Evolutionary conservation across 1,140 invertebrate species (phyloP).

Genomic region (Spodoptera litura): DNA sequence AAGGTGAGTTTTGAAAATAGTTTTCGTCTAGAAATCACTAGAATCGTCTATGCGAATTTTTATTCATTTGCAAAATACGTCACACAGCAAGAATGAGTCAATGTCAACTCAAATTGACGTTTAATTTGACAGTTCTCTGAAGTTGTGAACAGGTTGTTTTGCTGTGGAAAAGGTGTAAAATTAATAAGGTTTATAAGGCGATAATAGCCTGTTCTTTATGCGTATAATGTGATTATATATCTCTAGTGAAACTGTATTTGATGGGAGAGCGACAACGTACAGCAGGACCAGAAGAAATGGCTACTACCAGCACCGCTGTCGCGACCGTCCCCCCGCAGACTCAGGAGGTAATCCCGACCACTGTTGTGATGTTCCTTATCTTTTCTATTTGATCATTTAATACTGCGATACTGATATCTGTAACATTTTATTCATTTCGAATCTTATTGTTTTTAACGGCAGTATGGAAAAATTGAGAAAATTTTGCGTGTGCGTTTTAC

Average conservation of each 20-base stretch:
- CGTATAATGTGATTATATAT: constrained; percentile 69
- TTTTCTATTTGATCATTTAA: constrained; percentile 69
- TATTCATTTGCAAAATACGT: too few species aligned
- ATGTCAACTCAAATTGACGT: constrained; percentile 9
- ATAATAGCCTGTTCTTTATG: constrained; percentile 19
- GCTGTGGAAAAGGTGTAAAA: constrained; percentile 38
- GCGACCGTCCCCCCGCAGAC: constrained; percentile 73
- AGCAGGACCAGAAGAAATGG: constrained; percentile 73
- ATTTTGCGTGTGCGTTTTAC: constrained; percentile 42
- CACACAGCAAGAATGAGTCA: background rate
- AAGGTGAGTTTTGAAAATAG: too few species aligned
- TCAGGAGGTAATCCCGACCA: constrained; percentile 71
- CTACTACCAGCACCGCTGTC: constrained; percentile 78
- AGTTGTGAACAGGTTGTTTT: constrained; percentile 21
- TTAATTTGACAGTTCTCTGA: constrained; percentile 25
- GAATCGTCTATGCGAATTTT: too few species aligned
- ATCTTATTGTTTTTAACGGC: constrained; percentile 40
- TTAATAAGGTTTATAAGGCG: constrained; percentile 5
- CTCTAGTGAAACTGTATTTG: constrained; percentile 51
- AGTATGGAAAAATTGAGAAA: constrained; percentile 35
- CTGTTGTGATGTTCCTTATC: constrained; percentile 63
- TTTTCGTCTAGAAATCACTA: too few species aligned
- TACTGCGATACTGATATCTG: constrained; percentile 46
- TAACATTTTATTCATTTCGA: constrained; percentile 20
- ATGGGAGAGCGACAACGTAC: constrained; percentile 73